Conservation (phyloP, 2,113 vertebrate genomes). For the Myxocyprinus asiaticus region DNA sequence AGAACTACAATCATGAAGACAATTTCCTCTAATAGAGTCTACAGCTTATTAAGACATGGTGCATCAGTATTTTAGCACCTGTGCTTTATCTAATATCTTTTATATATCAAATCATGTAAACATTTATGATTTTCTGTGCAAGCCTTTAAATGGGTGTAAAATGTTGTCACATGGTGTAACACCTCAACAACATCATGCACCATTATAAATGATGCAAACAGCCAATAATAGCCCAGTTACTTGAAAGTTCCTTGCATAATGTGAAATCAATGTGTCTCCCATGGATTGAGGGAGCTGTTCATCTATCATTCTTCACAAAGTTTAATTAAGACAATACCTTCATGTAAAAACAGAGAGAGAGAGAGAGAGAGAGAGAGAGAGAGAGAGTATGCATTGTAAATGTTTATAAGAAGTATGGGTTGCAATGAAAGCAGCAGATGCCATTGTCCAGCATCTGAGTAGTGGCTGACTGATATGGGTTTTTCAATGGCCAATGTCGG, state of each 20-base stretch:
- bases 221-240: constrained; percentile 52
- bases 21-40: constrained; percentile 51
- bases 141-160: not conserved
- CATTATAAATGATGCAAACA: constrained; percentile 45
- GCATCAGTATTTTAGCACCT: not conserved
- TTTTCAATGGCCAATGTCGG: too few species aligned
- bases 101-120: not conserved
- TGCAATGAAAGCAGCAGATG: not conserved
- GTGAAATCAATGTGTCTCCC: constrained; percentile 67
- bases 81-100: not conserved
- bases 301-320: constrained; percentile 59
- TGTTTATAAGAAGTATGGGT: not conserved
- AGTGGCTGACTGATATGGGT: too few species aligned
- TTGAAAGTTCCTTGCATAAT: constrained; percentile 58
- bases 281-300: constrained; percentile 48
- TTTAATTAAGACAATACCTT: constrained; percentile 68
- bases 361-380: too few species aligned
- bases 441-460: too few species aligned
- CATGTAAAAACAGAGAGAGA: constrained; percentile 55
- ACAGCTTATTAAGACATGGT: not conserved
- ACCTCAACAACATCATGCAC: constrained; percentile 38
- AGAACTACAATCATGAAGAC: constrained; percentile 61
- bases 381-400: constrained; percentile 28
- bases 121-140: not conserved
- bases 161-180: not conserved